Evolutionary conservation across 2,888 invertebrate species (phyloP).

Genomic region (Drosophila kanekoi): DNA sequence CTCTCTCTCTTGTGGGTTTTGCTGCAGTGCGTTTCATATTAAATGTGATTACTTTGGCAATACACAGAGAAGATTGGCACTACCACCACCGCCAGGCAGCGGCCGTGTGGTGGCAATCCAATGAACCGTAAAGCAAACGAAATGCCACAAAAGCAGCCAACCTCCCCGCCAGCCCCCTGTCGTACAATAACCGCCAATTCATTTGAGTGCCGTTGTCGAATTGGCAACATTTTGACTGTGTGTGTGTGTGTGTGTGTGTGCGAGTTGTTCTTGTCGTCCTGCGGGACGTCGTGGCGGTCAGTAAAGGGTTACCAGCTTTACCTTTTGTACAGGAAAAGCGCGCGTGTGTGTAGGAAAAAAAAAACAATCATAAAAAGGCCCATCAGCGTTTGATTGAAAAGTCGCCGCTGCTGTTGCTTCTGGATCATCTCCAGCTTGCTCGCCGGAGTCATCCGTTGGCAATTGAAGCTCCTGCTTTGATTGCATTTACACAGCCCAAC

Average conservation of each 20-base stretch:
- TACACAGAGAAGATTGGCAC: slow-evolving; percentile 72
- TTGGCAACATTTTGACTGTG: slow-evolving; percentile 72
- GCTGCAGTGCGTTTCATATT: slow-evolving; percentile 82
- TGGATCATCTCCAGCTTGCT: slow-evolving; percentile 27
- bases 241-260: slow-evolving; percentile 22
- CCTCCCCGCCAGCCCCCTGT: not conserved
- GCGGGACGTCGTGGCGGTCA: slow-evolving; percentile 64
- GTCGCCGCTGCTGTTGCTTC: slow-evolving; percentile 36
- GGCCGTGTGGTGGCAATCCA: slow-evolving; percentile 54
- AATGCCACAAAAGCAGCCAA: slow-evolving; percentile 46
- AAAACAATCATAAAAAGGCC: slow-evolving; percentile 64
- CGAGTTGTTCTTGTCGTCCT: slow-evolving; percentile 55
- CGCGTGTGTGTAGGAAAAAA: slow-evolving; percentile 2
- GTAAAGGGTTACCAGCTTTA: slow-evolving; percentile 66
- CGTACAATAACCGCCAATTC: slow-evolving; percentile 76
- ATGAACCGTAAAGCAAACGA: slow-evolving; percentile 78
- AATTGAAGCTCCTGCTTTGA: slow-evolving; percentile 62
- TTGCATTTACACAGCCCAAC: slow-evolving; percentile 56
- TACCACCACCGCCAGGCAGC: slow-evolving; percentile 5
- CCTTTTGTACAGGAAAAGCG: slow-evolving; percentile 30
- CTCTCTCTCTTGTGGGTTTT: slow-evolving; percentile 61
- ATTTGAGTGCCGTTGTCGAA: slow-evolving; percentile 81
- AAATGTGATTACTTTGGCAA: slow-evolving; percentile 80
- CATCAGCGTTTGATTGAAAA: slow-evolving; percentile 77
- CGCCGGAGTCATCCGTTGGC: slow-evolving; percentile 56